phyloP scores from a whole-genome alignment of 2,888 invertebrate genomes.

The Synergus japonicus region DNA sequence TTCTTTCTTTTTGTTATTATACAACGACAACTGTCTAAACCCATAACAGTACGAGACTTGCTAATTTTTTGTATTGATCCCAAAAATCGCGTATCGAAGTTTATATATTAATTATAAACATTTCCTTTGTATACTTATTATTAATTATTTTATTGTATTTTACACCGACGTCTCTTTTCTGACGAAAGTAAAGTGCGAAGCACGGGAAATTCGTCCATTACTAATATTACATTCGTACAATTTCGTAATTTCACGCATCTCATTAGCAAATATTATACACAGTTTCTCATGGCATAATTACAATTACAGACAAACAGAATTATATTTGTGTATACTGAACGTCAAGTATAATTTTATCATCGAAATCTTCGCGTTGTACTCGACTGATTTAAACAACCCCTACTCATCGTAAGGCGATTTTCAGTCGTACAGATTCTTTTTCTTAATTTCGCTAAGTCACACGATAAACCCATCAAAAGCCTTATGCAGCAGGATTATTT shows the following conservation, averaged over 20 bases:
- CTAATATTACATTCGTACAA: not conserved
- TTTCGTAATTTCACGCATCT: slow-evolving; percentile 19
- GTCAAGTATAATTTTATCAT: slow-evolving; percentile 41
- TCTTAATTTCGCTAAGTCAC: not conserved
- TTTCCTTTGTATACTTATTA: not conserved
- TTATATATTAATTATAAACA: slow-evolving; percentile 2
- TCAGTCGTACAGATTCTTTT: slow-evolving; percentile 48
- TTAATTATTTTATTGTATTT: slow-evolving; percentile 15
- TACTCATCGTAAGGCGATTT: slow-evolving; percentile 45
- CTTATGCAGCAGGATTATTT: slow-evolving; percentile 43
- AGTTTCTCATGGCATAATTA: slow-evolving; percentile 40
- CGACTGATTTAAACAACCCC: slow-evolving; percentile 32
- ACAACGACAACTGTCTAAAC: slow-evolving; percentile 11
- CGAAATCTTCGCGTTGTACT: slow-evolving; percentile 43
- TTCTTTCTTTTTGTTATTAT: not conserved
- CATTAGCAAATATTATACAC: slow-evolving; percentile 42
- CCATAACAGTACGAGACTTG: not conserved
- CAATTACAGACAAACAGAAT: slow-evolving; percentile 38
- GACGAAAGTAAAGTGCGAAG: not conserved
- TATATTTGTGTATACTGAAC: slow-evolving; percentile 43
- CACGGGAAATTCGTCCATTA: not conserved
- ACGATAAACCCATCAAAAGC: not conserved
- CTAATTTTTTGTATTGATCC: not conserved
- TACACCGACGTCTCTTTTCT: slow-evolving; percentile 6
- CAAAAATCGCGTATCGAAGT: not conserved